Conservation (phyloP, 2,888 invertebrate genomes). For the Drosophila falleni region DNA sequence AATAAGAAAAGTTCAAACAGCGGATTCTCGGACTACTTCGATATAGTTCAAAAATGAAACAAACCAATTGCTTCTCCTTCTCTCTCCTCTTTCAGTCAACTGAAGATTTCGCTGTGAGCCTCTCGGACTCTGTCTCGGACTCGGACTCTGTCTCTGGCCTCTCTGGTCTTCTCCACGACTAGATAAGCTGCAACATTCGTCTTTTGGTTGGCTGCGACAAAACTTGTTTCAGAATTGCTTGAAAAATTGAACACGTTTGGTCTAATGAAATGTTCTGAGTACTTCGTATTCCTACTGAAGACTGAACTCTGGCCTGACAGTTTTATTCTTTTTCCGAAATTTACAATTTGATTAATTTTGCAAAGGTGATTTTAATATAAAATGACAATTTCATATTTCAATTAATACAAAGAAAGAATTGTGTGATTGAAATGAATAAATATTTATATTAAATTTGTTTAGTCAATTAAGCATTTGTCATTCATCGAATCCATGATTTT, state of each 20-base stretch:
- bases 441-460: no score
- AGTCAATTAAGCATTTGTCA: no score
- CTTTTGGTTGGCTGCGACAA: slow-evolving; percentile 14
- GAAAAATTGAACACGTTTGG: slow-evolving; percentile 35
- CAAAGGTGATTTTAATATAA: slow-evolving; percentile 11
- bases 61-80: slow-evolving; percentile 8
- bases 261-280: slow-evolving; percentile 45
- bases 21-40: slow-evolving; percentile 42
- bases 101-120: background rate
- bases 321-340: slow-evolving; percentile 11
- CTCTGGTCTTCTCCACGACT: slow-evolving; percentile 9
- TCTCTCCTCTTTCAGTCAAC: background rate
- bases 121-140: background rate
- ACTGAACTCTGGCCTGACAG: slow-evolving; percentile 46
- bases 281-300: slow-evolving; percentile 65
- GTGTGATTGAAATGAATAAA: background rate
- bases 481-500: no score
- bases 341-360: slow-evolving; percentile 33
- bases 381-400: background rate
- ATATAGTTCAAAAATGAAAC: slow-evolving; percentile 5
- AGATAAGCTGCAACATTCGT: slow-evolving; percentile 38
- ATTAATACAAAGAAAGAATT: background rate
- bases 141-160: background rate
- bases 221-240: slow-evolving; percentile 21
- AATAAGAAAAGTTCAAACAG: slow-evolving; percentile 34